Percentiles rank a stretch among this genome's conserved stretches.
Conservation (phyloP, 2,113 vertebrate genomes). For the Tretioscincus oriximinensis region DNA sequence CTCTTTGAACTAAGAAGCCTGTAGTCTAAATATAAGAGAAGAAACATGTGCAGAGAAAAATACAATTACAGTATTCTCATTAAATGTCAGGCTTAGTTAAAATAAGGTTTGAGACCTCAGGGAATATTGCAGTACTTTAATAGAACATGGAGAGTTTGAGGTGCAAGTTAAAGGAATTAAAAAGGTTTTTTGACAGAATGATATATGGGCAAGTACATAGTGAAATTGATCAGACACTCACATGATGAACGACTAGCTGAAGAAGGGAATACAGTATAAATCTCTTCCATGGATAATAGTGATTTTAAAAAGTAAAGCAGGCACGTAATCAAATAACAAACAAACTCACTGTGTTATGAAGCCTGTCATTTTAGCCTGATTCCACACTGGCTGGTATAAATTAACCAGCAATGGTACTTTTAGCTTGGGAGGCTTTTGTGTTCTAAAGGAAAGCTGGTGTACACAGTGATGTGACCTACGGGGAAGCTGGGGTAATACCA, state of each 20-base stretch:
- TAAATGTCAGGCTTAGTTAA: too few relatives aligned
- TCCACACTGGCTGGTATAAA: too few relatives aligned
- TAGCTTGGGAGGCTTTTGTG: too few relatives aligned
- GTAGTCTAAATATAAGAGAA: not conserved
- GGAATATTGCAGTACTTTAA: not conserved
- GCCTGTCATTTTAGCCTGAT: too few relatives aligned
- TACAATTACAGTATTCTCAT: too few relatives aligned
- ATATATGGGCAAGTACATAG: not conserved
- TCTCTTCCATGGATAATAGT: not conserved
- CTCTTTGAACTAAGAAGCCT: not conserved
- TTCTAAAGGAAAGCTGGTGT: too few relatives aligned
- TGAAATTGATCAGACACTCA: not conserved
- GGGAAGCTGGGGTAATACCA: too few relatives aligned
- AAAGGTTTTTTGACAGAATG: too few relatives aligned
- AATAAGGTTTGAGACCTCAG: not conserved
- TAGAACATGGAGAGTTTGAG: not conserved
- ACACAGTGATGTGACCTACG: too few relatives aligned
- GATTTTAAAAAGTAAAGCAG: not conserved
- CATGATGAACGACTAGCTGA: not conserved
- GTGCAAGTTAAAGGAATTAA: not conserved
- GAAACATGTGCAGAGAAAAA: too few relatives aligned
- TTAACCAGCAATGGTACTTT: too few relatives aligned
- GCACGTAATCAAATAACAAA: not conserved
- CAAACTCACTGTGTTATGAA: too few relatives aligned
- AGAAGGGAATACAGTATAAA: not conserved